Base-by-base conservation (phyloP, 2,797 vertebrate genomes). In the Thamnophis elegans region DNA sequence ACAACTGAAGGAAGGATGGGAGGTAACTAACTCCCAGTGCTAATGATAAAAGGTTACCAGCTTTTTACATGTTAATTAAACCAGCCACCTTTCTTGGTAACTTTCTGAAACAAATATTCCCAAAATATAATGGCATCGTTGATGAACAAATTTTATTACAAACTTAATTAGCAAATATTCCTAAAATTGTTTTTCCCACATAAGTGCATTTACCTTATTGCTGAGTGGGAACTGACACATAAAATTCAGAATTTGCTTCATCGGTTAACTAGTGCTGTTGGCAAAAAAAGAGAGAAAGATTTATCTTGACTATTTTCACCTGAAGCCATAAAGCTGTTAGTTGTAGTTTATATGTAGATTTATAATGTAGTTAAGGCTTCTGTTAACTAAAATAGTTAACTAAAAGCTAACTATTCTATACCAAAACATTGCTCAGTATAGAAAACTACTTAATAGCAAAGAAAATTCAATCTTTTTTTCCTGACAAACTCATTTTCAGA, bases 11-110 rank as follows among this genome's bases (percentile, higher is more conserved):
- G 47, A 53, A 18, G 36, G 5, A 1, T 60, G 11, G 53, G 55
- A 12, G 14, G 55, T 0, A 14, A 18, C 51, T 53, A 53, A 89
- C 73, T 86, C 91, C 32, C 0, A 0, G 93, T 94, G 88, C 92
- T 91, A 88, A 93, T 91, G 47, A 51, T 68, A 68, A 4, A 65
- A 94, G 62, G 54, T 89, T 90, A 90, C 90, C 87, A 0, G 0
- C 85, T 91, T 94, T 91, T 89, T 53, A 51, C 91, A 94, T 96
- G 95, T 59, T 94, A 51, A 96, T 96, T 95, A 95, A 94, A 96
- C 65, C 59, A 95, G 93, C 89, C 93, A 58, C 89, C 94, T 93
- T 92, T 94, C 58, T 58, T 90, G 92, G 94, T 95, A 94, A 95
- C 91, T 95, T 96, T 95, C 92, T 91, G 73, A 91, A 94, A 93